Evolutionary conservation across 2,113 vertebrate genomes (phyloP).

Genomic region (Mobula birostris): DNA sequence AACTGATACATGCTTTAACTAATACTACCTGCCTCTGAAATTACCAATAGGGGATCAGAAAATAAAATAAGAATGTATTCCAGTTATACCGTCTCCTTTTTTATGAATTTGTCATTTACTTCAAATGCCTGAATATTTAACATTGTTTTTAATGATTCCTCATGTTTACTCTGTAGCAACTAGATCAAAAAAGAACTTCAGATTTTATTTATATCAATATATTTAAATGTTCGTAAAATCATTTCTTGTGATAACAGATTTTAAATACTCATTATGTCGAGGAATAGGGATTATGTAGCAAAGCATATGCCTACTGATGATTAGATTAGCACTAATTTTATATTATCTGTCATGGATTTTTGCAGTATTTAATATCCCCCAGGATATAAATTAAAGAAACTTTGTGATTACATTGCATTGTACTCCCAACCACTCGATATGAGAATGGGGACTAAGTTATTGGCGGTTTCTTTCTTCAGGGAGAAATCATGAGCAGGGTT

Average conservation of each 20-base stretch:
- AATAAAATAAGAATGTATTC: neutral
- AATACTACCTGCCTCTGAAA: neutral
- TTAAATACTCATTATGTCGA: conserved; percentile 27
- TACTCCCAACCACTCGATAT: conserved; percentile 42
- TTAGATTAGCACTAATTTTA: conserved; percentile 36
- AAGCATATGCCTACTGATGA: conserved; percentile 28
- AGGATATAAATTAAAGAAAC: conserved; percentile 51
- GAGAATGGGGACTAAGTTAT: conserved; percentile 44
- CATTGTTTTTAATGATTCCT: neutral
- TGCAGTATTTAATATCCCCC: neutral
- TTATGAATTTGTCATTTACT: neutral
- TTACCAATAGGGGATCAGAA: neutral
- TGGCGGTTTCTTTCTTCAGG: conserved; percentile 46
- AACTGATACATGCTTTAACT: neutral
- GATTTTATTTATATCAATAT: conserved; percentile 19
- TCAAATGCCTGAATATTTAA: neutral
- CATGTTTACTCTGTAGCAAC: neutral
- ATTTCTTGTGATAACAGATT: conserved; percentile 21
- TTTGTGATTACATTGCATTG: conserved; percentile 50
- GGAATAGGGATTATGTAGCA: conserved; percentile 12
- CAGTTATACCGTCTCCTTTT: neutral
- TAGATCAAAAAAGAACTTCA: no score
- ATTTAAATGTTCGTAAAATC: neutral
- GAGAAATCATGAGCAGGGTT: conserved; percentile 51
- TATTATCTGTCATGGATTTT: conserved; percentile 28